Evolutionary conservation across 1,140 invertebrate species (phyloP), one percentile per base, ranked within the genome.

Genomic region (Zaprionus tsacasi): DNA sequence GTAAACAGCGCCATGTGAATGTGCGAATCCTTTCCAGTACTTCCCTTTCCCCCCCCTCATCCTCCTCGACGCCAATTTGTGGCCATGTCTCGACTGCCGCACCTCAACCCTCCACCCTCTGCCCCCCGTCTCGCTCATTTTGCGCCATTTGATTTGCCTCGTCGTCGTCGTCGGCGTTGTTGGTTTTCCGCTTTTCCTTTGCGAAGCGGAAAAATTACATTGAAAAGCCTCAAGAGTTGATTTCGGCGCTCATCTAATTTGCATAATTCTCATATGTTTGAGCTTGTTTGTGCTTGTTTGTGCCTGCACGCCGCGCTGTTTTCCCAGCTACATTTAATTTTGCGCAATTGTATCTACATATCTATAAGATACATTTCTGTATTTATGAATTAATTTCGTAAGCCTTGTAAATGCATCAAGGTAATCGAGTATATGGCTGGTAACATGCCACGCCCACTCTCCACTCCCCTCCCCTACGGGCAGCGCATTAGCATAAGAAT

Each of bases 301-400:
- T 21, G 21, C 21, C 21, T 21, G 21, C 21, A 21, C 21, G 21
- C 21, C 21, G 21, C 21, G 2, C 21, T 55, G 6, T 48, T 7
- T 50, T 25, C 63, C 71, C 38, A 71, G 67, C 56, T 54, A 60
- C 57, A 65, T 67, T 77, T 36, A 61, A 72, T 65, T 63, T 52
- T 27, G 36, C 35, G 72, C 52, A 70, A 77, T 79, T 79, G 78
- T 86, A 73, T 80, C 71, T 78, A 57, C 13, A 57, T 86, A 73
- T 80, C 71, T 75, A 57, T 21, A 57, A 57, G 54, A 45, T 77
- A 80, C 59, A 69, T 89, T 85, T 89, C 81, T 71, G 81, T 76
- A 89, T 89, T 85, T 88, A 89, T 88, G 85, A 89, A 88, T 89
- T 88, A 81, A 88, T 88, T 89, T 71, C 68, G 68, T 85, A 70